Base-by-base conservation (phyloP, 1,140 invertebrate genomes). In the Zaprionus gabonicus region DNA sequence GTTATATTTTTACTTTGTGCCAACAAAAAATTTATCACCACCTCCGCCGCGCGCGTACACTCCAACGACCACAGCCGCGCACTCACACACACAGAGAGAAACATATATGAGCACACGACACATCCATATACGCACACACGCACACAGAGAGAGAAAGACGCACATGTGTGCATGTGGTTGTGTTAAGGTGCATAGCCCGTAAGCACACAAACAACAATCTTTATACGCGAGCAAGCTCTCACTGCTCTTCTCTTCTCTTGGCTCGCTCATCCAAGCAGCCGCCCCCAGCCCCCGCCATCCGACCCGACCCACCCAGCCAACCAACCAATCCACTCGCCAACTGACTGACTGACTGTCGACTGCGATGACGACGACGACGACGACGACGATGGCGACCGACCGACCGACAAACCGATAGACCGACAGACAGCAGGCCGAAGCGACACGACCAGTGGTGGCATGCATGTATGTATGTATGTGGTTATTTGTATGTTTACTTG, bases 1-100 rank as follows among this genome's bases (percentile, higher is more conserved):
- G 85, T 84, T 90, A 81, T 90, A 84, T 88, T 88, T 84, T 88
- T 88, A 88, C 84, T 88, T 90, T 88, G 78, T 88, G 84, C 84
- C 84, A 88, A 87, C 84, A 83, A 83, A 73, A 88, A 88, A 90
- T 84, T 81, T 88, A 88, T 88, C 85, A 90, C 85, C 85, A 83
- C 84, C 84, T 64, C 62, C 57, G 56, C 63, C 46, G 62, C 70
- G 69, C 66, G 70, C 77, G 44, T 80, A 44, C 60, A 49, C 12
- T 60, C 51, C 55, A 46, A 76, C 67, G 64, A 60, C 41, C 71
- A 81, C 57, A 73, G 59, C 69, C 77, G 80, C 60, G 77, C 73
- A 83, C 73, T 63, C 62, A 69, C 34, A 23, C 46, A 46, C 44
- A 49, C 17, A 60, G 5, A 77, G 20, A 38, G 23, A 53, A 57